Evolutionary conservation across 1,140 invertebrate genomes (phyloP), one percentile per base, ranked within the genome.

Genomic region (Platorchestia sp.): DNA sequence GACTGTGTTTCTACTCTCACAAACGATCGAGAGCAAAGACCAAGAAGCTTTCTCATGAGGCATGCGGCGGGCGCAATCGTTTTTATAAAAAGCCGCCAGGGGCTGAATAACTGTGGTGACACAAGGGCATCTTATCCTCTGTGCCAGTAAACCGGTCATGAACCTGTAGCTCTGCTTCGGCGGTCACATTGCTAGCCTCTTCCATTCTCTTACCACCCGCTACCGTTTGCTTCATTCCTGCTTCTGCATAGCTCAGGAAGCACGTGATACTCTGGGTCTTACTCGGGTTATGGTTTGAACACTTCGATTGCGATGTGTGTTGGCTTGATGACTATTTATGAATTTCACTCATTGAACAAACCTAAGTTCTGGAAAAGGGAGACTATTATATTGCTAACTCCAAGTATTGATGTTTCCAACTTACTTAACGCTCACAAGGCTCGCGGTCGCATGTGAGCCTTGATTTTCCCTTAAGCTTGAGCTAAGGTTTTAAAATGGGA

Each of bases 121-220:
- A 89, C 41, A 42, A 44, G 87, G 87, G 87, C 87, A 42, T 89
- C 87, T 89, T 89, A 89, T 89, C 87, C 41, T 89, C 41, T 89
- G 87, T 89, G n/a, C 87, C 87, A 89, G 87, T 89, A 89, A 89
- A 89, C 87, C 87, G 87, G 87, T 89, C 87, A 89, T 89, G 87
- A 89, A 89, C 87, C 87, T 89, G 87, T 42, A 44, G 87, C 41
- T 42, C 87, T 42, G 87, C 43, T 14, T 5, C 87, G 27, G 87
- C 87, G 43, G n/a, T 41, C 87, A 41, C n/a, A 44, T 41, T 89
- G 87, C 10, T 27, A 5, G 87, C 5, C 87, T 3, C 27, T 89
- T 41, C 59, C 36, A 75, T 36, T 75, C 59, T 75, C 59, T 75
- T 75, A 36, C 59, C 36, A 75, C 1, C 36, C 1, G 36, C 59